Percentiles rank a stretch among this genome's conserved stretches.
Evolutionary conservation across 2,888 invertebrate genomes (phyloP).

Genomic region (Blomia tropicalis): DNA sequence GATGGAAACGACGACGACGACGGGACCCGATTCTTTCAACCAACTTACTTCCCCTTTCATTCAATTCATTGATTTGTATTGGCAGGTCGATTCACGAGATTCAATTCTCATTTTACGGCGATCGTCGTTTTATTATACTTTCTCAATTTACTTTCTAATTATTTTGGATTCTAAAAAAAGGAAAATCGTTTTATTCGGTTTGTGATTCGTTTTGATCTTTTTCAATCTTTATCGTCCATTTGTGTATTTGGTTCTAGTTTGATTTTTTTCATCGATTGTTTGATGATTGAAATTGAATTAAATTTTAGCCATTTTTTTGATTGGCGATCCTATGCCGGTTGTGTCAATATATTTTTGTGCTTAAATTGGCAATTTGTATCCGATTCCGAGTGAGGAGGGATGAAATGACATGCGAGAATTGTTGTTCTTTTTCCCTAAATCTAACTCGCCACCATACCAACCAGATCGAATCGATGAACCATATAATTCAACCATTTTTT

Average conservation of each 20-base stretch:
- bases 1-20: no score
- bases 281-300: conserved; percentile 9
- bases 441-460: background rate
- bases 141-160: background rate
- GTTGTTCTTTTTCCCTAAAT: background rate
- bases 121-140: background rate
- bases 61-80: background rate
- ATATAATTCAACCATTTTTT: background rate
- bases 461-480: background rate
- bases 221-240: no score
- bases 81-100: background rate
- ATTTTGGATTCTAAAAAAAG: no score
- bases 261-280: background rate
- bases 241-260: background rate
- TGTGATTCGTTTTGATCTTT: background rate
- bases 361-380: conserved; percentile 12
- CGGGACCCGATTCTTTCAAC: no score
- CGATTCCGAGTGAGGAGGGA: background rate
- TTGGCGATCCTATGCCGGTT: background rate
- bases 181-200: background rate
- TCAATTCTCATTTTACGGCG: no score
- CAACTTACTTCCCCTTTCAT: no score
- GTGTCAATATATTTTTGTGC: conserved; percentile 12
- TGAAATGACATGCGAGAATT: background rate
- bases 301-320: background rate